A percentile compares a stretch with the other conserved stretches of the same genome.
These are phyloP conservation scores for Zonotrichia leucophrys DNA, from an alignment of 2,113 vertebrate species.

Conservation along the genomic window DNA sequence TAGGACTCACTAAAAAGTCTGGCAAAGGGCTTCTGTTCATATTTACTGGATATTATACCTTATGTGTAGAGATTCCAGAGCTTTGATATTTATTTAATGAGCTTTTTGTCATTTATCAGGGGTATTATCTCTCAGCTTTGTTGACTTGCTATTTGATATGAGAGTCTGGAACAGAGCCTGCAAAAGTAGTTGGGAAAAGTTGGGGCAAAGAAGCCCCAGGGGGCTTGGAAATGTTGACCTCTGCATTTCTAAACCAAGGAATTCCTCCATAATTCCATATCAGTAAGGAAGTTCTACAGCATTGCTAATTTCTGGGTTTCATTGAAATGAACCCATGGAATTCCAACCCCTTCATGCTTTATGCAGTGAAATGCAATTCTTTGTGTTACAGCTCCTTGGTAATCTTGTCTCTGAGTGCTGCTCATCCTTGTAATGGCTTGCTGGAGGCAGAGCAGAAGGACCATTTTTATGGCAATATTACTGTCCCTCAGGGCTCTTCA, in stretches of 20 bases:
- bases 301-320: background rate
- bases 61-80: background rate
- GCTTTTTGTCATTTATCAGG: background rate
- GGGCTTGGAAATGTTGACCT: background rate
- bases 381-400: background rate
- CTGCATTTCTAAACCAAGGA: background rate
- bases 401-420: background rate
- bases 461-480: background rate
- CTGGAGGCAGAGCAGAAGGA: background rate
- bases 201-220: background rate
- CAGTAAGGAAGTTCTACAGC: background rate
- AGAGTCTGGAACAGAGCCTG: background rate
- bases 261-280: background rate
- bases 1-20: background rate
- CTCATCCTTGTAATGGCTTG: background rate
- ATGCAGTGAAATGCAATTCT: background rate
- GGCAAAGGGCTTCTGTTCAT: background rate
- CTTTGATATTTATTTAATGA: background rate
- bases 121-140: background rate
- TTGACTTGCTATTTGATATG: background rate
- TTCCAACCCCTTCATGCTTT: background rate
- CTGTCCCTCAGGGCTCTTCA: background rate
- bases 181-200: background rate
- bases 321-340: background rate
- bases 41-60: background rate